These are phyloP conservation scores for Naso thynnoides DNA, from an alignment of 2,797 vertebrate genomes.

Conservation along the genomic window DNA sequence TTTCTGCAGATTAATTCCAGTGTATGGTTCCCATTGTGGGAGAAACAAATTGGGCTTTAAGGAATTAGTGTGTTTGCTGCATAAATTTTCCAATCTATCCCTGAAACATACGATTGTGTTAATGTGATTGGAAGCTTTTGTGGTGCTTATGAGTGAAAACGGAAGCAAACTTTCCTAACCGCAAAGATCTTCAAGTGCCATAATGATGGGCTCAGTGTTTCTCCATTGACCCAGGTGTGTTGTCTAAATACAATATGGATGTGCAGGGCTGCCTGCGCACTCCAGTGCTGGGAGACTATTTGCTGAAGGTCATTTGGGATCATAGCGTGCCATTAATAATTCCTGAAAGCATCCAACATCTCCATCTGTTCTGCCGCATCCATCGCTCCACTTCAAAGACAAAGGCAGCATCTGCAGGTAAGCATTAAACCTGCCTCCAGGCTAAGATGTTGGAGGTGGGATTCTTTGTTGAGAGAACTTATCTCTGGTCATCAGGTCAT, in stretches of 20 bases:
- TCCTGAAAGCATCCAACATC: slow-evolving; percentile 83
- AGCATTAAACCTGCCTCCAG: slow-evolving; percentile 69
- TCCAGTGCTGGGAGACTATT: slow-evolving; percentile 77
- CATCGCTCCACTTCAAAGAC: slow-evolving; percentile 81
- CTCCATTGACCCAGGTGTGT: slow-evolving; percentile 79
- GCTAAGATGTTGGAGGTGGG: slow-evolving; percentile 74
- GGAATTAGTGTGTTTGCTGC: slow-evolving; percentile 80
- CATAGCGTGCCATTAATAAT: slow-evolving; percentile 86
- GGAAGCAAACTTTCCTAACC: slow-evolving; percentile 56
- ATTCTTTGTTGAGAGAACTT: slow-evolving; percentile 62
- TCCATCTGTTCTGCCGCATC: slow-evolving; percentile 83
- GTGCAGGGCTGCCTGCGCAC: slow-evolving; percentile 74
- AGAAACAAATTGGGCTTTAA: slow-evolving; percentile 84
- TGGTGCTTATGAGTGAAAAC: slow-evolving; percentile 41
- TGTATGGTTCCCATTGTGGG: slow-evolving; percentile 77
- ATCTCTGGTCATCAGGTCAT: slow-evolving; percentile 60
- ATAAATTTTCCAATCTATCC: slow-evolving; percentile 80
- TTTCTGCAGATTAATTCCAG: slow-evolving; percentile 84
- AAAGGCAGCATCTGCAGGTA: slow-evolving; percentile 79
- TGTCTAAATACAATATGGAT: slow-evolving; percentile 83
- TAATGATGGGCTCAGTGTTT: slow-evolving; percentile 71
- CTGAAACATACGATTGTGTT: slow-evolving; percentile 70
- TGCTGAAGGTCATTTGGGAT: slow-evolving; percentile 87
- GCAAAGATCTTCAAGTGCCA: slow-evolving; percentile 66
- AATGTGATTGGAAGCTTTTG: slow-evolving; percentile 73